These are phyloP conservation scores for Drosophila cracens DNA, from an alignment of 2,888 invertebrate genomes.

Conservation along the genomic window DNA sequence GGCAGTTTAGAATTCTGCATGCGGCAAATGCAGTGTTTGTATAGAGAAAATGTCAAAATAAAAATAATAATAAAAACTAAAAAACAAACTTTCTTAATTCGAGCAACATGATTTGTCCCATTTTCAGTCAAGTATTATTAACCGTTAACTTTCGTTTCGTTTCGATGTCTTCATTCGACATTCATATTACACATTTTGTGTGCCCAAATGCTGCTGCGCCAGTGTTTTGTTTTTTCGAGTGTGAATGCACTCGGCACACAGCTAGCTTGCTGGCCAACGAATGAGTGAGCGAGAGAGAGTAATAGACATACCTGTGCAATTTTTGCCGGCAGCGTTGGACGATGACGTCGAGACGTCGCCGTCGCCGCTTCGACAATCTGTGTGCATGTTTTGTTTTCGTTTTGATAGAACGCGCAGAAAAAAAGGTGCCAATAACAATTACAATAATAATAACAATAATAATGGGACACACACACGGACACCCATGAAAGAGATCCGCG, in stretches of 20 bases:
- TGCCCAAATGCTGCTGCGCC: slow-evolving; percentile 6
- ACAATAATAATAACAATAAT: slow-evolving; percentile 17
- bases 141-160: background rate
- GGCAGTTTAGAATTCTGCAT: background rate
- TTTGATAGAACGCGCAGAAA: slow-evolving; percentile 9
- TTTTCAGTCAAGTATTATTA: background rate
- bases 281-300: background rate
- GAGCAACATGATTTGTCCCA: background rate
- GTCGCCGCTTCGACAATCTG: slow-evolving; percentile 11
- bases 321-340: background rate
- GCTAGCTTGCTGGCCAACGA: background rate
- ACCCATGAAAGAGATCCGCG: background rate
- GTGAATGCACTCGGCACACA: slow-evolving; percentile 50
- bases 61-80: background rate
- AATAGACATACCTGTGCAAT: slow-evolving; percentile 16
- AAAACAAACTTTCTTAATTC: background rate
- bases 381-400: slow-evolving; percentile 25
- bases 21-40: background rate
- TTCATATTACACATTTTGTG: background rate
- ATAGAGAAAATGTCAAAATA: background rate
- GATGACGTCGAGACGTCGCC: background rate
- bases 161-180: background rate
- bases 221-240: slow-evolving; percentile 15
- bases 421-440: slow-evolving; percentile 17
- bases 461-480: background rate